Conservation (phyloP, 2,797 vertebrate species). For the Falco biarmicus region DNA sequence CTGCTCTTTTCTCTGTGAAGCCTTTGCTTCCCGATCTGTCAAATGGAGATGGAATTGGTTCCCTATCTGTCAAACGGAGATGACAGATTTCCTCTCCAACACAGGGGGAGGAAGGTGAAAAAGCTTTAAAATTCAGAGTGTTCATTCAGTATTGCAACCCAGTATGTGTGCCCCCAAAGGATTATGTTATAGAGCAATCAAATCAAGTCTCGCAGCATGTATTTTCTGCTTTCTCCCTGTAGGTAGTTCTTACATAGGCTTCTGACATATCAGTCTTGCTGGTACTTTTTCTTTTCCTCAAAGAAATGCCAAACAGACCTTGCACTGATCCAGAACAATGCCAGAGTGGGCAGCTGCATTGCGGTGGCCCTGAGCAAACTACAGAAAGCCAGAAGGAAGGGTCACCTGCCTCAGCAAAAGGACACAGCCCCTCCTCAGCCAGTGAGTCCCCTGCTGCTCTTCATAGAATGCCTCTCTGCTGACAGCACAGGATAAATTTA, state of each 20-base stretch:
- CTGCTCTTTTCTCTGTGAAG: background rate
- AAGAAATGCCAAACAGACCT: conserved; percentile 80
- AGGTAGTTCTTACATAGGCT: background rate
- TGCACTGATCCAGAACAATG: conserved; percentile 90
- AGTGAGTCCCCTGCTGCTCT: conserved; percentile 54
- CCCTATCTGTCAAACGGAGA: background rate
- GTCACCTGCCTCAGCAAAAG: background rate
- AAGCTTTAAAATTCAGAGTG: background rate
- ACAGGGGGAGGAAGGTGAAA: background rate
- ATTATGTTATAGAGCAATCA: background rate
- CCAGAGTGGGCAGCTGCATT: conserved; percentile 88
- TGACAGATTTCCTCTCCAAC: background rate
- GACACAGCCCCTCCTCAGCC: background rate
- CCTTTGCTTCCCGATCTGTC: background rate
- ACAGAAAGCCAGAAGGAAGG: conserved; percentile 15
- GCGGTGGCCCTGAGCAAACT: conserved; percentile 83
- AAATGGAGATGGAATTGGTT: background rate
- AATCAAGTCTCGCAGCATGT: background rate
- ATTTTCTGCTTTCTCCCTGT: background rate
- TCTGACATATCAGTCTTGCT: background rate
- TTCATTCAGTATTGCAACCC: background rate
- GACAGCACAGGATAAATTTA: conserved; percentile 9
- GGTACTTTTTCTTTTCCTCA: conserved; percentile 62
- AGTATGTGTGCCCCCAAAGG: background rate
- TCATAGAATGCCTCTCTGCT: background rate